Base-by-base conservation (phyloP, 2,888 invertebrate species). In the Alentia gelatinosa region DNA sequence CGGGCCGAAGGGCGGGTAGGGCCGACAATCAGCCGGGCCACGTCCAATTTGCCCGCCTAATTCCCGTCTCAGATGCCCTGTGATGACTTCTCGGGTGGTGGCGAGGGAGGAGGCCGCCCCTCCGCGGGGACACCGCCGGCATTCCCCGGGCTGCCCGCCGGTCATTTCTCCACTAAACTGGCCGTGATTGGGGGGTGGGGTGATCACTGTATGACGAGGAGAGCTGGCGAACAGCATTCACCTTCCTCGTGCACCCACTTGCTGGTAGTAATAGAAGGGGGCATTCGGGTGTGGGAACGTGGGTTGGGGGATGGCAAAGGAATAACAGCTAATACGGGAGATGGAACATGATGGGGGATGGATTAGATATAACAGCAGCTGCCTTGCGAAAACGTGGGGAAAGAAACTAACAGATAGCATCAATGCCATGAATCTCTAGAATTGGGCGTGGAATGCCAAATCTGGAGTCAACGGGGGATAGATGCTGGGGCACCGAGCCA, bases 11-110 rank as follows among this genome's bases (percentile, higher is more conserved):
- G 56, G 19, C n/a, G n/a, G 56, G 56, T 33, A 33, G 74, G 79
- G 12, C 79, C 37, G 35, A 37, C 37, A 35, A 39, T 79, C 79
- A 37, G 79, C 37, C 39, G 15, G 39, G 79, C 15, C 37, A 19
- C 79, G 79, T 35, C 79, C 79, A 35, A 79, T 39, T 39, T 79
- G 39, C 4, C 68, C 37, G 79, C 37, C 79, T 79, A 79, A 79
- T 79, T 12, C 79, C 3, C 37, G 37, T 39, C 79, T 39, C 15
- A 4, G 79, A 79, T 7, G 39, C 79, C 37, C 35, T 39, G 39
- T 37, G 79, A 79, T 79, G 39, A 39, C 37, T 39, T 26, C 39
- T 39, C 9, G 12, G 79, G 74, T 3, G 30, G 74, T 19, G 56
- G n/a, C n/a, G n/a, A n/a, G n/a, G n/a, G n/a, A n/a, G n/a, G n/a